Evolutionary conservation across 2,797 vertebrate species (phyloP).

Genomic region (Ctenochaetus hawaiiensis): DNA sequence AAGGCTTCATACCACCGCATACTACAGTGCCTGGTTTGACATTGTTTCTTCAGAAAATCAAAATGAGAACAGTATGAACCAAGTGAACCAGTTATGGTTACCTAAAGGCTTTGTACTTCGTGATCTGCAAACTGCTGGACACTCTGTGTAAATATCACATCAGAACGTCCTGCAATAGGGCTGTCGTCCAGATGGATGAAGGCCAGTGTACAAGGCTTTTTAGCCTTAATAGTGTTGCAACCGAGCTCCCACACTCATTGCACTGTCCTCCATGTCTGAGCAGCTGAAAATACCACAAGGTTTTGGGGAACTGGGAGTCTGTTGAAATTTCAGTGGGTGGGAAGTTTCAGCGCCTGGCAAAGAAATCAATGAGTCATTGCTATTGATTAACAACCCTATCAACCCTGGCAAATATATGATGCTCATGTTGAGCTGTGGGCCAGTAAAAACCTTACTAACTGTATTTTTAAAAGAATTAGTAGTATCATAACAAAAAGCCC

Average conservation of each 20-base stretch:
- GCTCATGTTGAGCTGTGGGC: conserved; percentile 20
- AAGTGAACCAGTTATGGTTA: no score
- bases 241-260: conserved; percentile 23
- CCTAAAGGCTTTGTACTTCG: no score
- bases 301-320: conserved; percentile 45
- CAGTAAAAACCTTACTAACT: conserved; percentile 44
- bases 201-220: background rate
- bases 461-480: conserved; percentile 32
- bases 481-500: conserved; percentile 25
- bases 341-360: conserved; percentile 37
- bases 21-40: no score
- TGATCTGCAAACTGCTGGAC: no score
- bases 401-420: conserved; percentile 39
- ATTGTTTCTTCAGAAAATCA: no score
- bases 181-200: background rate
- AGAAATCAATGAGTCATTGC: conserved; percentile 58
- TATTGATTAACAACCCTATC: conserved; percentile 64
- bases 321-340: conserved; percentile 51
- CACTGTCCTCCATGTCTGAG: conserved; percentile 21
- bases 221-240: conserved; percentile 46
- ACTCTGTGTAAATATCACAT: no score
- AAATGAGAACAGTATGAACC: no score
- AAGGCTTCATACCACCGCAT: no score
- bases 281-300: conserved; percentile 33
- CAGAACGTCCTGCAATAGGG: no score